Base-by-base conservation (phyloP, 64 coral and sea anemone genomes). In the Acropora tenuis region DNA sequence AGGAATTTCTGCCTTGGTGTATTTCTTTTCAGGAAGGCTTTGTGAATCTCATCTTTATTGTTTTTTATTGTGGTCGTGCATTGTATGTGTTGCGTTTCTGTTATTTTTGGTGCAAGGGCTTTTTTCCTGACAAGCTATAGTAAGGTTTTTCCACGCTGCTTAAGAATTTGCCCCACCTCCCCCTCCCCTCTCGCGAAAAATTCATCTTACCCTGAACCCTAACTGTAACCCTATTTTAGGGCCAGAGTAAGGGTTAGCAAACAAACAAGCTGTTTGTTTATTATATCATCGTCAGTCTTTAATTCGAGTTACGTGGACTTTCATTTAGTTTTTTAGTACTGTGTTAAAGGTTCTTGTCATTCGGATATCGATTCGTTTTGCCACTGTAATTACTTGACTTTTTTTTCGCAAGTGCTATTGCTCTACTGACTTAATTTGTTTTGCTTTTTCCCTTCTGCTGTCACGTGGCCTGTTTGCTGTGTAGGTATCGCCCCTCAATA, bases 401-500 rank as follows among this genome's bases (percentile, higher is more conserved):
- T 60, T 41, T 43, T 3, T 3, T 45, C 15, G 6, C 30, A 30
- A 30, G 30, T 50, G 43, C 40, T 85, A 49, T 71, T 82, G 30
- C 9, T 19, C 5, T 82, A 66, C 90, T 91, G 85, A 91, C 90
- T 84, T 91, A 50, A 65, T 30, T 83, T 91, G 45, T 91, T 84
- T 91, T 84, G 18, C 72, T 91, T 91, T 91, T 79, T 68, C 45
- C 80, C 80, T 85, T 7, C 6, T 85, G 15, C 44, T 85, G 16
- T 85, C 44, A 49, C 12, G 48, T 63, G 80, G 57, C 80, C 44
- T 53, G 46, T 87, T 8, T 61, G 73, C 53, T 41, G 75, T 41
- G 75, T 87, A 93, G 91, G 55, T 93, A 93, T 76, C 91, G 91
- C 41, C 91, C 91, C 72, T 52, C 91, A 52, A 50, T 93, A 86